These are phyloP conservation scores for Thumatha senex DNA, from an alignment of 2,888 invertebrate genomes.

Conservation along the genomic window DNA sequence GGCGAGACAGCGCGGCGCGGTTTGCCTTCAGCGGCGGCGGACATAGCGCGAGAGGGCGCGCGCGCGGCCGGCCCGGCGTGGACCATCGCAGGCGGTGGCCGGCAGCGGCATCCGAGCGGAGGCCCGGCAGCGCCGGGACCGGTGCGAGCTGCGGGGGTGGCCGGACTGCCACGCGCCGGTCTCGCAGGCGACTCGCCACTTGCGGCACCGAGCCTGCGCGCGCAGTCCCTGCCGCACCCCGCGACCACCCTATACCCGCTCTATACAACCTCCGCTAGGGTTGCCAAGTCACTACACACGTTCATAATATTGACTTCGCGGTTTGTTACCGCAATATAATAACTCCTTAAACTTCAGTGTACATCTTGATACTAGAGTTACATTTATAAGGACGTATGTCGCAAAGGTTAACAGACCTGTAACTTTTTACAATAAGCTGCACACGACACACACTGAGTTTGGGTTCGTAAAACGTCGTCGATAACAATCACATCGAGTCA, in stretches of 20 bases:
- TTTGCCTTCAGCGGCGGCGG: conserved; percentile 78
- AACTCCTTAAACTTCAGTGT: conserved; percentile 14
- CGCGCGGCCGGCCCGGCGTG: conserved; percentile 82
- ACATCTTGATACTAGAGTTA: conserved; percentile 26
- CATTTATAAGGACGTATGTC: conserved; percentile 13
- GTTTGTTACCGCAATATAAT: conserved; percentile 25
- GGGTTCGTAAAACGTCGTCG: conserved; percentile 14
- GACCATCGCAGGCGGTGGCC: conserved; percentile 83
- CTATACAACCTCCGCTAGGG: conserved; percentile 68
- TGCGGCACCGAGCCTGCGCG: conserved; percentile 31
- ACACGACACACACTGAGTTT: conserved; percentile 1
- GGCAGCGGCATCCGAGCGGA: conserved; percentile 81
- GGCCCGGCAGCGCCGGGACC: conserved; percentile 78
- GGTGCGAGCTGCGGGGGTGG: conserved; percentile 76
- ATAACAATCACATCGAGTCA: conserved; percentile 27
- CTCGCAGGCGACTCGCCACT: conserved; percentile 48
- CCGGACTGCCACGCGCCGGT: conserved; percentile 68
- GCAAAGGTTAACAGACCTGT: conserved; percentile 14
- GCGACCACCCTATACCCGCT: conserved; percentile 39
- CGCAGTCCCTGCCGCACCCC: conserved; percentile 38
- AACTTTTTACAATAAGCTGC: conserved; percentile 5
- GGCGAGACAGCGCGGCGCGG: conserved; percentile 83
- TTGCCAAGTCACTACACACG: conserved; percentile 45
- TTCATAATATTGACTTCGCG: conserved; percentile 37
- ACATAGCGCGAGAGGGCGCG: conserved; percentile 81